A percentile compares a stretch with the other conserved stretches of the same genome.
These are phyloP conservation scores for Synanthedon andrenaeformis DNA, from an alignment of 2,888 invertebrate species.

Conservation along the genomic window DNA sequence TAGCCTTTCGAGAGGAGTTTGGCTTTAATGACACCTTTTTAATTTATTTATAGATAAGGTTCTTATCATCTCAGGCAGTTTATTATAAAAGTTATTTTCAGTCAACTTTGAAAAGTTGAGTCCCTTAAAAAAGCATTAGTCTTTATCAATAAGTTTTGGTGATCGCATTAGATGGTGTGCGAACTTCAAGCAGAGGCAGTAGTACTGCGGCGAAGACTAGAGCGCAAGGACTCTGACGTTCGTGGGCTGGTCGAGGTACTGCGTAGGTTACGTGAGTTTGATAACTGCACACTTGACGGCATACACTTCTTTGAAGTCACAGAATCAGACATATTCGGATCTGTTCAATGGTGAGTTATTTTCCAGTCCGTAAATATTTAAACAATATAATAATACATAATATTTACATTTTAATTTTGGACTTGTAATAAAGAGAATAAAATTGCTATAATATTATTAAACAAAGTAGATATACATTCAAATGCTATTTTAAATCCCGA, in stretches of 20 bases:
- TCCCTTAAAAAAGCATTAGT: too few species aligned
- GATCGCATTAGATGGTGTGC: slow-evolving; percentile 29
- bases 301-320: slow-evolving; percentile 68
- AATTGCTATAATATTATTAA: too few species aligned
- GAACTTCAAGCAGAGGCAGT: slow-evolving; percentile 41
- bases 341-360: slow-evolving; percentile 33
- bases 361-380: not conserved
- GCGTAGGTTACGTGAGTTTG: slow-evolving; percentile 57
- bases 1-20: too few species aligned
- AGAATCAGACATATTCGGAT: slow-evolving; percentile 52
- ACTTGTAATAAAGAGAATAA: not conserved
- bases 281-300: slow-evolving; percentile 59
- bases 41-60: too few species aligned
- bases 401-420: not conserved
- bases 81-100: too few species aligned
- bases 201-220: slow-evolving; percentile 48
- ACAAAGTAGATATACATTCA: too few species aligned
- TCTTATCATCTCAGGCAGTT: too few species aligned
- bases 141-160: too few species aligned
- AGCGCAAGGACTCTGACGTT: slow-evolving; percentile 62
- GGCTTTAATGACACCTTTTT: too few species aligned
- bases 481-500: too few species aligned
- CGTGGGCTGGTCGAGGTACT: slow-evolving; percentile 66
- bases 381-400: not conserved
- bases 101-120: too few species aligned